Percentiles rank a stretch among this genome's conserved stretches.
phyloP scores from a whole-genome alignment of 2,113 vertebrate species.

The Microcebus griseorufus region DNA sequence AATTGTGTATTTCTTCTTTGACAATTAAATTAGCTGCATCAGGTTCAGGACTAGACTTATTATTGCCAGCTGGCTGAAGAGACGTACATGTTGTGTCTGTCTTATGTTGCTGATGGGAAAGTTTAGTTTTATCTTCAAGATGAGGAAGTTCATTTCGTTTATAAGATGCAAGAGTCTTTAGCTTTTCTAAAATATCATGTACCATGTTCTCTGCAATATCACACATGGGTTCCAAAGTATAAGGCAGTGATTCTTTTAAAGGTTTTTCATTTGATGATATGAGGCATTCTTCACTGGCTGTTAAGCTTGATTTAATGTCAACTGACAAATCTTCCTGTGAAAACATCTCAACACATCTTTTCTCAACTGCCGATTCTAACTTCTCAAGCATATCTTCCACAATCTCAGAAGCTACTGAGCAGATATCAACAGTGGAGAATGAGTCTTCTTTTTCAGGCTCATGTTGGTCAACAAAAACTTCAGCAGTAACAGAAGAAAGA shows the following conservation, averaged over 20 bases:
- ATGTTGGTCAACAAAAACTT: slow-evolving; percentile 68
- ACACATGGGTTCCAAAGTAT: slow-evolving; percentile 42
- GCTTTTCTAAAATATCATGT: slow-evolving; percentile 69
- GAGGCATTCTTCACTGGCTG: neutral
- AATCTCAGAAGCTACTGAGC: slow-evolving; percentile 73
- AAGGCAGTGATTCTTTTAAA: neutral
- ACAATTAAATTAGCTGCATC: neutral
- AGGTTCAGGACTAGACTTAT: neutral
- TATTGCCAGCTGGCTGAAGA: neutral
- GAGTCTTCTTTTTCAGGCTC: slow-evolving; percentile 34
- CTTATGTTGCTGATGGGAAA: neutral
- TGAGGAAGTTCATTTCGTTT: slow-evolving; percentile 36
- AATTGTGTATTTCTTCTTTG: slow-evolving; percentile 63
- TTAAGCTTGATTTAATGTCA: neutral
- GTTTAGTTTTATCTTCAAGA: neutral
- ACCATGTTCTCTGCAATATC: slow-evolving; percentile 77
- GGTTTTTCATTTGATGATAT: neutral
- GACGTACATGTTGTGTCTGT: neutral
- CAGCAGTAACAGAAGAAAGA: slow-evolving; percentile 75
- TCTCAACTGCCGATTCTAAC: slow-evolving; percentile 65
- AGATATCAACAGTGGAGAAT: slow-evolving; percentile 48
- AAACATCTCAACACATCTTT: slow-evolving; percentile 65
- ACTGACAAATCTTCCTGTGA: slow-evolving; percentile 64
- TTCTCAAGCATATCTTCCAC: slow-evolving; percentile 78
- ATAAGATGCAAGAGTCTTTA: slow-evolving; percentile 40